Evolutionary conservation across 2,888 invertebrate genomes (phyloP).

Genomic region (Dione vanillae): DNA sequence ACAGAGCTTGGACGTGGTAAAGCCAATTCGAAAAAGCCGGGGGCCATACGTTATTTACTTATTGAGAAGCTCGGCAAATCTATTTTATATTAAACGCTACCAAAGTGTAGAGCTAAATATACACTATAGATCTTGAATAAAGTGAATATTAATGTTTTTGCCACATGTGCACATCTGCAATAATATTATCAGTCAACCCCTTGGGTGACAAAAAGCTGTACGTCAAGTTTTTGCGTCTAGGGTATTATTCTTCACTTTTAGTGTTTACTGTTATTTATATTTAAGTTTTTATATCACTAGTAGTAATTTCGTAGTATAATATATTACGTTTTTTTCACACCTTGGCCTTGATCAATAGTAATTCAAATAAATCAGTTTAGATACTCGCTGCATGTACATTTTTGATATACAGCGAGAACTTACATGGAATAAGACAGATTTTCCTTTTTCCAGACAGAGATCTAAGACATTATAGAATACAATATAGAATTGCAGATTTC

Average conservation of each 20-base stretch:
- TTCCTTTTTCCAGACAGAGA: too few relatives aligned
- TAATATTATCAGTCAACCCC: neutral
- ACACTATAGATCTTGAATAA: neutral
- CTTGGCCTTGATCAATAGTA: too few relatives aligned
- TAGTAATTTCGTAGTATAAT: neutral
- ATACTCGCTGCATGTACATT: too few relatives aligned
- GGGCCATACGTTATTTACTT: conserved; percentile 34
- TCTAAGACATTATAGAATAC: too few relatives aligned
- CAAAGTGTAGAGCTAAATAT: conserved; percentile 19
- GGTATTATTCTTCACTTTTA: conserved; percentile 12
- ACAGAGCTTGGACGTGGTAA: conserved; percentile 31
- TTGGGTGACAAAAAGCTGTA: conserved; percentile 1
- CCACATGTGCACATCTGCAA: conserved; percentile 10
- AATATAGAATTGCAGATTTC: too few relatives aligned
- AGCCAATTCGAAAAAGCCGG: conserved; percentile 30
- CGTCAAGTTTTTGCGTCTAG: conserved; percentile 3
- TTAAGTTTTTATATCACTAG: neutral
- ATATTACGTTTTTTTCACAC: neutral
- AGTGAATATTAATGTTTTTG: conserved; percentile 25
- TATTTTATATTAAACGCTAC: conserved; percentile 36
- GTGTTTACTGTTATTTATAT: conserved; percentile 14
- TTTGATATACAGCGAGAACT: too few relatives aligned
- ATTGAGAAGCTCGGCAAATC: conserved; percentile 34
- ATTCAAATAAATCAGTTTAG: too few relatives aligned
- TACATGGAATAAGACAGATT: too few relatives aligned